These are phyloP conservation scores for Garra rufa DNA, from an alignment of 2,113 vertebrate genomes.

Conservation along the genomic window DNA sequence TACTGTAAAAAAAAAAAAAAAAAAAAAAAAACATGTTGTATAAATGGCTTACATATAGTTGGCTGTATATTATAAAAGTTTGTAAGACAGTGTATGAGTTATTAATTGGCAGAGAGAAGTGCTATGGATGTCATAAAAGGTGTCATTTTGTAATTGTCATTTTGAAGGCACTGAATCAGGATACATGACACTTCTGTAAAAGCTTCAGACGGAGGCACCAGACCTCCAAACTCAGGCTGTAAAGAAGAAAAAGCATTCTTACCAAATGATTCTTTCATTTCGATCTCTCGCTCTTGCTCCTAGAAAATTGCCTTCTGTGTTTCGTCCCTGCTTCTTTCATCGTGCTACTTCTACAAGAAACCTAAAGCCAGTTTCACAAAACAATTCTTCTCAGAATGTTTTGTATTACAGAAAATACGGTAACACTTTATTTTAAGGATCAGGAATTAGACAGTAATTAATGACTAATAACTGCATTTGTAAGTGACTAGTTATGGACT, in stretches of 20 bases:
- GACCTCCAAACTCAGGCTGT: constrained; percentile 12
- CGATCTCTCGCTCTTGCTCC: background rate
- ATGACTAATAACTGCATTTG: no score
- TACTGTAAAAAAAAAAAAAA: background rate
- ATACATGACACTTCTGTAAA: constrained; percentile 18
- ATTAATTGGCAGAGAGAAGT: background rate
- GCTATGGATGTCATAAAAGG: background rate
- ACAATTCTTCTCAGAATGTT: background rate
- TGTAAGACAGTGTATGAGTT: background rate
- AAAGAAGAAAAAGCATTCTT: constrained; percentile 1
- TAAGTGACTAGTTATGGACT: no score
- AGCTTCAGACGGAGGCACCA: background rate
- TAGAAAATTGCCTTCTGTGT: background rate
- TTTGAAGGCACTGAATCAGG: background rate
- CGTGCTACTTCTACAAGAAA: background rate
- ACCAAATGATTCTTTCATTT: background rate
- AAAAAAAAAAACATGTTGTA: background rate
- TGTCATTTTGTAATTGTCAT: background rate
- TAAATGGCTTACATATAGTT: background rate
- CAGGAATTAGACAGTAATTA: no score
- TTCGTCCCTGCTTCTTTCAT: background rate
- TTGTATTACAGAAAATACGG: background rate
- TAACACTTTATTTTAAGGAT: no score
- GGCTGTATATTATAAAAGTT: background rate
- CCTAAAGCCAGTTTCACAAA: background rate